These are phyloP conservation scores for Pomacea canaliculata DNA, from an alignment of 2,888 invertebrate genomes.

Conservation along the genomic window DNA sequence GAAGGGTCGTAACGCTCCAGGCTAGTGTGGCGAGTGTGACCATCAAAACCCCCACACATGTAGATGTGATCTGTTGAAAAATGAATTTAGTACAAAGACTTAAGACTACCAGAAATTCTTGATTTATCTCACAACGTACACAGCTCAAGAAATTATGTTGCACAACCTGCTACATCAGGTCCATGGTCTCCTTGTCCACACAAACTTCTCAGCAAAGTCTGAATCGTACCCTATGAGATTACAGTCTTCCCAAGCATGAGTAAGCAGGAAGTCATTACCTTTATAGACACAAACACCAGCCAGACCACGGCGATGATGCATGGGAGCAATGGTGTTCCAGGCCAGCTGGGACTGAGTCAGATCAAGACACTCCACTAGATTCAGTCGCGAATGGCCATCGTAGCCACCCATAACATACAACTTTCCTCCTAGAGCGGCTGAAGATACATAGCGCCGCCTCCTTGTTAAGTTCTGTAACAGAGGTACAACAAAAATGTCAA, in stretches of 20 bases:
- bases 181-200: too few relatives aligned
- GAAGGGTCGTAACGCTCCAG: constrained; percentile 66
- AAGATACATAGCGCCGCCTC: constrained; percentile 65
- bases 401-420: constrained; percentile 68
- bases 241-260: too few relatives aligned
- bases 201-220: too few relatives aligned
- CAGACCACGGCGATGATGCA: constrained; percentile 65
- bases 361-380: constrained; percentile 66
- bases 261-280: constrained; percentile 42
- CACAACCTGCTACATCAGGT: too few relatives aligned
- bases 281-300: constrained; percentile 67
- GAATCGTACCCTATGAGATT: too few relatives aligned
- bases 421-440: constrained; percentile 61
- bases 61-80: constrained; percentile 60
- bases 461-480: constrained; percentile 53
- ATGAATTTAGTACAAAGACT: constrained; percentile 8
- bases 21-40: constrained; percentile 63
- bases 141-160: too few relatives aligned
- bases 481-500: background rate
- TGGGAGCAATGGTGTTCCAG: constrained; percentile 64
- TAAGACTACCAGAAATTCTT: background rate
- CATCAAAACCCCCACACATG: constrained; percentile 69
- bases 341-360: constrained; percentile 53
- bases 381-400: constrained; percentile 64
- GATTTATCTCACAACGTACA: too few relatives aligned